Evolutionary conservation across 2,113 vertebrate genomes (phyloP).

Genomic region (Macquaria ambigua): DNA sequence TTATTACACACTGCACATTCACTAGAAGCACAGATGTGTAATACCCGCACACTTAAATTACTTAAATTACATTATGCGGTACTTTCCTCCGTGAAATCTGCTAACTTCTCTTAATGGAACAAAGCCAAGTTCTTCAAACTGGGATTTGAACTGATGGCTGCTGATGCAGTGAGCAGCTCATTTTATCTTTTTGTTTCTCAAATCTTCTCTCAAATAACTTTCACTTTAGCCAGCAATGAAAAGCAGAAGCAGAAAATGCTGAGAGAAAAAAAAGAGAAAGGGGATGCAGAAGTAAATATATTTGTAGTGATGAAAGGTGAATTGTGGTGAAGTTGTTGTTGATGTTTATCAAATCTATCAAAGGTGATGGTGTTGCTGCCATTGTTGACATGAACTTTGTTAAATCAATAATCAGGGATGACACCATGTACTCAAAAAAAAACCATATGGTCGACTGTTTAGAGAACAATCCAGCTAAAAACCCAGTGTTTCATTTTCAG

Average conservation of each 20-base stretch:
- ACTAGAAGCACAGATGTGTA: not conserved
- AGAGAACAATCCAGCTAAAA: too few relatives aligned
- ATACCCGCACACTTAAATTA: not conserved
- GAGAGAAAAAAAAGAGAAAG: not conserved
- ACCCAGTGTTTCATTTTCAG: not conserved
- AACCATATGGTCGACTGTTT: not conserved
- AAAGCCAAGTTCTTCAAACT: conserved; percentile 6
- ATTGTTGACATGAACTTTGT: not conserved
- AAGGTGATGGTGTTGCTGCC: not conserved
- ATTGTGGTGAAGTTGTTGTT: not conserved
- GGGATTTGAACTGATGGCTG: not conserved
- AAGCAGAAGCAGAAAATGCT: conserved; percentile 1
- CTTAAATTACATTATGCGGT: not conserved
- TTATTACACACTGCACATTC: not conserved
- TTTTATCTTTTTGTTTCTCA: not conserved
- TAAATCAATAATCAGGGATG: not conserved
- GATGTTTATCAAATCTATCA: not conserved
- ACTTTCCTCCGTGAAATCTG: not conserved
- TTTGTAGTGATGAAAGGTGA: not conserved
- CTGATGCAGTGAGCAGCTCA: not conserved
- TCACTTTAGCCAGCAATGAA: not conserved
- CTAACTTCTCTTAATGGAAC: not conserved
- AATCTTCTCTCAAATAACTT: conserved; percentile 13
- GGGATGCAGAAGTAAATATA: not conserved
- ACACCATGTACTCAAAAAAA: not conserved